phyloP scores from a whole-genome alignment of 2,797 vertebrate genomes.

The Amniataba percoides region DNA sequence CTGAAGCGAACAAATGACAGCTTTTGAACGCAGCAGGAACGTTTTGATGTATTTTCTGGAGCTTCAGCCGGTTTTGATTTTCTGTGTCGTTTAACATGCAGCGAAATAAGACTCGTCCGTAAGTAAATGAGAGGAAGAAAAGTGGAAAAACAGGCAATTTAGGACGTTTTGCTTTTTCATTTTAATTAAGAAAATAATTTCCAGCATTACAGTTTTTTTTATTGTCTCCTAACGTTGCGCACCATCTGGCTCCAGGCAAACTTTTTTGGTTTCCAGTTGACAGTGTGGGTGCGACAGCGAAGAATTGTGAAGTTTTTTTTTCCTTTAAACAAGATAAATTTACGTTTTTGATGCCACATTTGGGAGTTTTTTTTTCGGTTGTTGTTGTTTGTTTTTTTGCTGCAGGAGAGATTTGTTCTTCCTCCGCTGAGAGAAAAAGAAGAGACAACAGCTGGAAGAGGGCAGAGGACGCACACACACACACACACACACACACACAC shows the following conservation, averaged over 20 bases:
- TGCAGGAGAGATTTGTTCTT: constrained; percentile 60
- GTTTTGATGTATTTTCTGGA: not conserved
- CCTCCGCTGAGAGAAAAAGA: constrained; percentile 44
- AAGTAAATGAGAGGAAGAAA: constrained; percentile 7
- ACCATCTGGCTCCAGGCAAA: constrained; percentile 65
- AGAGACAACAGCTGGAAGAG: constrained; percentile 72
- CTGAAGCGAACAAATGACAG: not conserved
- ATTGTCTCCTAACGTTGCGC: constrained; percentile 26
- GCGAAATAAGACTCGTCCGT: constrained; percentile 21
- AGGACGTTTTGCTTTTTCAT: not conserved
- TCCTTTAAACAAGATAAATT: constrained; percentile 42
- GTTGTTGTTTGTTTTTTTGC: constrained; percentile 6
- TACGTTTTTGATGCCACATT: constrained; percentile 50
- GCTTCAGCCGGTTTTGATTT: constrained; percentile 18
- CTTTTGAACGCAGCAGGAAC: accelerated
- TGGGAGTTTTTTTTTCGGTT: not conserved
- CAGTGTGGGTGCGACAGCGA: constrained; percentile 47
- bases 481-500: constrained; percentile 23
- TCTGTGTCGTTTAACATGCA: not conserved
- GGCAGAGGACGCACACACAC: constrained; percentile 39
- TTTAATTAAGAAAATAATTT: constrained; percentile 13
- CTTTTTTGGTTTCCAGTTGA: constrained; percentile 42
- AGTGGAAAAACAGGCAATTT: constrained; percentile 12
- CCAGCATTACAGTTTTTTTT: constrained; percentile 13
- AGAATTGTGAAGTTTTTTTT: constrained; percentile 26